Percentiles rank a stretch among this genome's conserved stretches.
These are phyloP conservation scores for Chiroxiphia lanceolata DNA, from an alignment of 2,797 vertebrate species.

Conservation along the genomic window DNA sequence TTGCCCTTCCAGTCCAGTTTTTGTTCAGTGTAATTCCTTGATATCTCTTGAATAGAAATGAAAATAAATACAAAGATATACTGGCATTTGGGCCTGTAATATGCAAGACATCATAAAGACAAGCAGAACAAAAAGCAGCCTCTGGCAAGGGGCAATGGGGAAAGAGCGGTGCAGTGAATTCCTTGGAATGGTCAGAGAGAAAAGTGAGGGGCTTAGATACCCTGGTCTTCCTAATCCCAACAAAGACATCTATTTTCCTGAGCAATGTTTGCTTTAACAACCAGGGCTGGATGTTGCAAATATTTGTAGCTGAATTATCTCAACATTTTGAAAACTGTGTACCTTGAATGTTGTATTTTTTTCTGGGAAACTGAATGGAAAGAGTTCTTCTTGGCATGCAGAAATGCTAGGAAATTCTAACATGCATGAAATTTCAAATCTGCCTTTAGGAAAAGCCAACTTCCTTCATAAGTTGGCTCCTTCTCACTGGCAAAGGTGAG, in stretches of 20 bases:
- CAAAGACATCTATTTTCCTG: neutral
- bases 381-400: conserved; percentile 33
- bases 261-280: neutral
- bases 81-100: neutral
- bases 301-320: conserved; percentile 38
- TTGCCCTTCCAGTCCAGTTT: neutral
- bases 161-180: neutral
- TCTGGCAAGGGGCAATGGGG: neutral
- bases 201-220: neutral
- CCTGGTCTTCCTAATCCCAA: neutral
- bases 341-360: neutral
- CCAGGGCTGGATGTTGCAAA: neutral
- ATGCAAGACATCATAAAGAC: neutral
- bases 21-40: neutral
- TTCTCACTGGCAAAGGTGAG: conserved; percentile 26
- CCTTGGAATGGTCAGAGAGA: neutral
- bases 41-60: neutral
- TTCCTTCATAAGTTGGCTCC: conserved; percentile 20
- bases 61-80: neutral
- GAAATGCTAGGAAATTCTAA: conserved; percentile 51
- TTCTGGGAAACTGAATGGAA: conserved; percentile 47
- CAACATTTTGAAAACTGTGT: conserved; percentile 23
- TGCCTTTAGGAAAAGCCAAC: conserved; percentile 44
- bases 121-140: neutral
- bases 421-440: conserved; percentile 41